Evolutionary conservation across 2,888 invertebrate species (phyloP).

Genomic region (Pristionchus mayeri): DNA sequence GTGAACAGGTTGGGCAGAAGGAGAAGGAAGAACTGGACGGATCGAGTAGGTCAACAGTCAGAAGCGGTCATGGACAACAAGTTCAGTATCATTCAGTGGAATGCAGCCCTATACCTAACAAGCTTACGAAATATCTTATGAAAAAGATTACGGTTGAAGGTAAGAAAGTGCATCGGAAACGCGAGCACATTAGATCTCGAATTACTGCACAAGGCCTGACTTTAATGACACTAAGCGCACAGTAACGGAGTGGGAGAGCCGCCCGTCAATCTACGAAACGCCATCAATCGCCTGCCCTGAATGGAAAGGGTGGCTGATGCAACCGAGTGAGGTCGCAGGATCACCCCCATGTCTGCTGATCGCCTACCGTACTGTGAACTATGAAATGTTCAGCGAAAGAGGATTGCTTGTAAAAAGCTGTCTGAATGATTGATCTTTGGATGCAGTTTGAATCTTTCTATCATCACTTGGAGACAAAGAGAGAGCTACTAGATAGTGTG

Average conservation of each 20-base stretch:
- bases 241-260: neutral
- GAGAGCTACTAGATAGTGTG: neutral
- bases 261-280: neutral
- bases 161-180: neutral
- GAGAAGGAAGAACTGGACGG: too few species aligned
- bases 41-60: neutral
- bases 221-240: too few species aligned
- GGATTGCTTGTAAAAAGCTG: too few species aligned
- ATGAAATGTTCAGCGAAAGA: too few species aligned
- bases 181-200: neutral
- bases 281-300: neutral
- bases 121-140: neutral
- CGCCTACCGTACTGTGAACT: neutral
- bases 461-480: too few species aligned
- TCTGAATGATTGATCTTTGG: too few species aligned
- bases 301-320: constrained; percentile 15
- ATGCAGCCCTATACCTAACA: too few species aligned
- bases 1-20: neutral
- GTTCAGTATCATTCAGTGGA: neutral
- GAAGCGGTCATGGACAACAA: neutral
- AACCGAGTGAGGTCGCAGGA: neutral
- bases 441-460: too few species aligned
- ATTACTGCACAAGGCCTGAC: neutral
- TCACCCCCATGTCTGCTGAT: neutral
- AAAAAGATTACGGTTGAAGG: neutral